Base-by-base conservation (phyloP, 2,888 invertebrate species). In the Patella depressa region DNA sequence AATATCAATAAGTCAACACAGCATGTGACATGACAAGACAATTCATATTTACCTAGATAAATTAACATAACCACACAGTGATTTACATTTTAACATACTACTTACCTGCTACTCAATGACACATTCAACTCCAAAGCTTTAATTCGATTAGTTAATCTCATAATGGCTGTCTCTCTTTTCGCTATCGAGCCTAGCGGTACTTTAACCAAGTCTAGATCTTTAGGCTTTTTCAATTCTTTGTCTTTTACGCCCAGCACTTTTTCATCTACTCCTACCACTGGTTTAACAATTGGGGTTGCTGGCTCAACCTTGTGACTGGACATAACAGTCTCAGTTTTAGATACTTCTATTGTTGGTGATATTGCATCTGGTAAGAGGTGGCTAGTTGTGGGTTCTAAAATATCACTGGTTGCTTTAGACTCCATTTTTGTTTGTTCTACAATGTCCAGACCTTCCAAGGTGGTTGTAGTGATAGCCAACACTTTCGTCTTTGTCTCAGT, bases 51-150 rank as follows among this genome's bases (percentile, higher is more conserved):
- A 45, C 45, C 45, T 45, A 45, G 9, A 45, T 45, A 45, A 1
- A 34, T 34, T 0, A 34, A 34, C 34, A 34, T 34, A 34, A 34
- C 34, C 34, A 34, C 4, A 34, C 34, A 4, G 7, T 45, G 45
- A 45, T 45, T 45, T 45, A 7, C 45, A 45, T 45, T 45, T 45
- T 1, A 69, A 29, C 53, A n/a, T 70, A 65, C 15, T 3, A 59
- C 19, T 59, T 76, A 90, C 91, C 98, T 97, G 80, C 96, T 96
- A 84, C 98, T 98, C 69, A 99, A 93, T 17, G 98, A 98, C 95
- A 99, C 97, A 92, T 99, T 99, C 85, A 96, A 94, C 92, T 99
- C 99, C 85, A 99, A 93, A 74, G 96, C 95, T 95, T 97, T 98
- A 78, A 99, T 97, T 89, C 98, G 94, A 79, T 99, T 99, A 79